Conservation (phyloP, 2,797 vertebrate species). For the Acomys russatus region DNA sequence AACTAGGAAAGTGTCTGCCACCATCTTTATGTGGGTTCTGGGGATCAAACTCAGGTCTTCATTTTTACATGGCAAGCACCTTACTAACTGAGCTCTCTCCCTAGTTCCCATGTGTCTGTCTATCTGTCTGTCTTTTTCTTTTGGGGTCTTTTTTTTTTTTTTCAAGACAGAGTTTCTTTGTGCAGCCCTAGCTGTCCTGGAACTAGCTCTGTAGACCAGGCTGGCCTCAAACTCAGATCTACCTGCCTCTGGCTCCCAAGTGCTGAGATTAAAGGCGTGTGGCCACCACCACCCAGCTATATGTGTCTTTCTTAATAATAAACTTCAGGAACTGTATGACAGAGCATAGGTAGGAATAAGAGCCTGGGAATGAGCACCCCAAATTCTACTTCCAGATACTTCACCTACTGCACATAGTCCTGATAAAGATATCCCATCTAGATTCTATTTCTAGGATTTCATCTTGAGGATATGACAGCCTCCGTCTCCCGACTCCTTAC, state of each 20-base stretch:
- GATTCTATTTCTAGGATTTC: not conserved
- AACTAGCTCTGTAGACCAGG: not conserved
- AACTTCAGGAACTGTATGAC: not conserved
- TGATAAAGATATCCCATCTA: not conserved
- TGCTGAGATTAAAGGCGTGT: not conserved
- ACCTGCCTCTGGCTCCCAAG: not conserved
- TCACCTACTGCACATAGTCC: not conserved
- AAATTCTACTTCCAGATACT: not conserved
- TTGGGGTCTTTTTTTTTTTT: not conserved
- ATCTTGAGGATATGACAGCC: not conserved
- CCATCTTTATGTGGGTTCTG: not conserved
- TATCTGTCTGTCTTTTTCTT: not conserved
- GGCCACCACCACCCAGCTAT: not conserved
- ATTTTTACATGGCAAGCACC: not conserved
- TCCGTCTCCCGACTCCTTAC: not conserved
- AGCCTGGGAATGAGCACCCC: not conserved
- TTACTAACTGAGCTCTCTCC: not conserved
- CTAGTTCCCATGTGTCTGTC: not conserved
- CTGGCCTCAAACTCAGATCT: not conserved
- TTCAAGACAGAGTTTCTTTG: not conserved
- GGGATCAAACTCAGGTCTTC: not conserved
- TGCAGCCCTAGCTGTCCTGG: not conserved
- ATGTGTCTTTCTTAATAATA: constrained; percentile 16
- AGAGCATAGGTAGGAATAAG: not conserved
- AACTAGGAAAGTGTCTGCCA: not conserved